phyloP scores from a whole-genome alignment of 2,888 invertebrate species.

The Plagiodera versicolora region DNA sequence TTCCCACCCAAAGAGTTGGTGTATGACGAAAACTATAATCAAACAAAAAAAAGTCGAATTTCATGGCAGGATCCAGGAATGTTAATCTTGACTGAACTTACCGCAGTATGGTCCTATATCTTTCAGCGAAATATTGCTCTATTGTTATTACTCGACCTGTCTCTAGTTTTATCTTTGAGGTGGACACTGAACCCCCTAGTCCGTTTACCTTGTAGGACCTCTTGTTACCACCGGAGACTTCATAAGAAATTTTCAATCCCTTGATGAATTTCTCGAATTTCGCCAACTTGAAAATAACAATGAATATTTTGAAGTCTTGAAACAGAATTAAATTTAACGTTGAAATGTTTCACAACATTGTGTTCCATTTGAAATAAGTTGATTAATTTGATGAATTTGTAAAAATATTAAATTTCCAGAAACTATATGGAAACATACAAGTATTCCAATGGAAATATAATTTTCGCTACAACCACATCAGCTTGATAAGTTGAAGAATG shows the following conservation, averaged over 20 bases:
- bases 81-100: background rate
- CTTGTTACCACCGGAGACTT: conserved; percentile 54
- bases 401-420: too few relatives aligned
- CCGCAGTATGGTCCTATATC: conserved; percentile 51
- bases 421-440: too few relatives aligned
- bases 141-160: conserved; percentile 52
- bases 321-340: too few relatives aligned
- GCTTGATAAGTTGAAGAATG: too few relatives aligned
- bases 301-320: too few relatives aligned
- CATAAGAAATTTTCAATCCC: conserved; percentile 54
- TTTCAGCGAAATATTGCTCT: conserved; percentile 52
- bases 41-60: too few relatives aligned
- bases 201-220: conserved; percentile 57
- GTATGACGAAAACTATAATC: conserved; percentile 62
- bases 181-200: conserved; percentile 47
- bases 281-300: background rate
- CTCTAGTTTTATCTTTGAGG: conserved; percentile 50
- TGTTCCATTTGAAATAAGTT: too few relatives aligned
- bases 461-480: too few relatives aligned
- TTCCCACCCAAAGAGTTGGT: conserved; percentile 80
- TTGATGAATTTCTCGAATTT: conserved; percentile 32
- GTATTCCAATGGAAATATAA: too few relatives aligned
- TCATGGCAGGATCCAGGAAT: too few relatives aligned
- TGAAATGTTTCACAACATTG: too few relatives aligned
- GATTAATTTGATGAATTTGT: too few relatives aligned